A percentile compares a stretch with the other conserved stretches of the same genome.
These are phyloP conservation scores for Gyps fulvus DNA, from an alignment of 2,113 vertebrate genomes.

Conservation along the genomic window DNA sequence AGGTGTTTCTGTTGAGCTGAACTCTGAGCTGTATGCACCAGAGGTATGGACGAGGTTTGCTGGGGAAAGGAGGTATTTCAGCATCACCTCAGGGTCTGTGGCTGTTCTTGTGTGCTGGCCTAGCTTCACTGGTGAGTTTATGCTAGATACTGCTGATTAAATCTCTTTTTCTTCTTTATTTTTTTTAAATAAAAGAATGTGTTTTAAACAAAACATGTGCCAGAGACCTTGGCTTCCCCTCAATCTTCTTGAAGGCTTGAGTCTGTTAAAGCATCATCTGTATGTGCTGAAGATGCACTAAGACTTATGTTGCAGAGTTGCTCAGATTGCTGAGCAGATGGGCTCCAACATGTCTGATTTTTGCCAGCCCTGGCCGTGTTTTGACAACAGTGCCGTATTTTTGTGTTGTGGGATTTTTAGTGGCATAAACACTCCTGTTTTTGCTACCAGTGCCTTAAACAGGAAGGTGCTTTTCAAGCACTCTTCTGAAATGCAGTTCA, in stretches of 20 bases:
- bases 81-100: neutral
- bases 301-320: slow-evolving; percentile 50
- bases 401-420: slow-evolving; percentile 62
- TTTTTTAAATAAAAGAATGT: neutral
- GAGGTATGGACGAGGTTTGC: neutral
- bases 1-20: neutral
- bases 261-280: slow-evolving; percentile 61
- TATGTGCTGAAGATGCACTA: slow-evolving; percentile 58
- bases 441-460: slow-evolving; percentile 43
- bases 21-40: neutral
- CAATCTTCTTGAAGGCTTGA: slow-evolving; percentile 54
- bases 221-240: slow-evolving; percentile 62
- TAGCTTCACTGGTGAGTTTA: neutral
- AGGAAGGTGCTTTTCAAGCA: slow-evolving; percentile 29
- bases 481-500: slow-evolving; percentile 4
- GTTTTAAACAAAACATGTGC: slow-evolving; percentile 58
- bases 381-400: slow-evolving; percentile 62
- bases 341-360: slow-evolving; percentile 58
- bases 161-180: neutral
- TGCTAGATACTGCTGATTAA: neutral
- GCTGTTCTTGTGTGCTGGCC: neutral
- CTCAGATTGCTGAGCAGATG: slow-evolving; percentile 67
- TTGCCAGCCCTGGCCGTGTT: slow-evolving; percentile 64
- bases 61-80: neutral
- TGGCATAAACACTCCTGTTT: slow-evolving; percentile 55